Percentiles rank a stretch among this genome's conserved stretches.
Evolutionary conservation across 2,113 vertebrate species (phyloP).

Genomic region (Natator depressus): DNA sequence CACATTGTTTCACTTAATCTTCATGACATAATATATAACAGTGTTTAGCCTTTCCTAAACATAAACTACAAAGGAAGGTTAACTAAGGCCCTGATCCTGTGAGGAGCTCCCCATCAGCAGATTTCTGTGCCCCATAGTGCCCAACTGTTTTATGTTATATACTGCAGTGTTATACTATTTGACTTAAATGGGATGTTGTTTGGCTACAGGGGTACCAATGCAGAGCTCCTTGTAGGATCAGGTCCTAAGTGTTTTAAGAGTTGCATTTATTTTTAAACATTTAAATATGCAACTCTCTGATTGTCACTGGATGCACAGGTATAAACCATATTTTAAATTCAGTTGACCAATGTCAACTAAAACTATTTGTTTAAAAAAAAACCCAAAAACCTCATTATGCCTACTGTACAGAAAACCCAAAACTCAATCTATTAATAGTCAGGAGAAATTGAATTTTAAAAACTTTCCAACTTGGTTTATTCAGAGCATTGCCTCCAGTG

Average conservation of each 20-base stretch:
- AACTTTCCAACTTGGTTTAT: background rate
- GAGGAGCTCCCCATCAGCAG: no score
- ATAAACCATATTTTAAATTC: background rate
- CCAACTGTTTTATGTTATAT: background rate
- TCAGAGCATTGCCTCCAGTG: background rate
- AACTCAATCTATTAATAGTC: background rate
- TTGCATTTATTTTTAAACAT: background rate
- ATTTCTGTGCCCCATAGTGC: background rate
- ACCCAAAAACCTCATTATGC: background rate
- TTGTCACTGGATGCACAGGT: background rate
- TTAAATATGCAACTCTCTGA: background rate
- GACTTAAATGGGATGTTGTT: background rate
- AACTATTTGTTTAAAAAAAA: background rate
- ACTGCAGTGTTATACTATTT: background rate
- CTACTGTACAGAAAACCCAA: background rate
- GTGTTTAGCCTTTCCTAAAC: background rate
- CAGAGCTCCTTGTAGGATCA: background rate
- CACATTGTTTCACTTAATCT: background rate
- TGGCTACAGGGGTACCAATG: background rate
- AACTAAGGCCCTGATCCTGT: background rate
- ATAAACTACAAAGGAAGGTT: background rate
- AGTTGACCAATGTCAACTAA: background rate
- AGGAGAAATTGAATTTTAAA: background rate
- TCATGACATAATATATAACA: background rate
- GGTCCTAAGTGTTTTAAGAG: background rate